These are phyloP conservation scores for Zaprionus bogoriensis DNA, from an alignment of 2,888 invertebrate genomes.

Conservation along the genomic window DNA sequence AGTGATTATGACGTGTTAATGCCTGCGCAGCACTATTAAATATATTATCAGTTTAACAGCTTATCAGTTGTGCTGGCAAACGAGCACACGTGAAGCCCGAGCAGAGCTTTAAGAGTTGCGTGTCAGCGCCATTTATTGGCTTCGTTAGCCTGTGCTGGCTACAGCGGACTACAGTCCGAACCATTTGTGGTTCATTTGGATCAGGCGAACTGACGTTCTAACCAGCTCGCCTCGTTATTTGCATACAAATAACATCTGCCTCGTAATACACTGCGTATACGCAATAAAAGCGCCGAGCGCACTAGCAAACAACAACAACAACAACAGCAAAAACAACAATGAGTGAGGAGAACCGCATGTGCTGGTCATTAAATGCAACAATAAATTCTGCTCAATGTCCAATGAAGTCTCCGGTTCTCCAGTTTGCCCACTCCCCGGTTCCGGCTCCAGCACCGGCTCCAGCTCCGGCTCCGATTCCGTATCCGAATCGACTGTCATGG, in stretches of 20 bases:
- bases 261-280: conserved; percentile 66
- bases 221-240: conserved; percentile 34
- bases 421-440: neutral
- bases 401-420: neutral
- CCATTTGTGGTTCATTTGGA: conserved; percentile 51
- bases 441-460: neutral
- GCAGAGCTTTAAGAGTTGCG: conserved; percentile 20
- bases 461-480: conserved; percentile 8
- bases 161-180: too few relatives aligned
- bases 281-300: conserved; percentile 58
- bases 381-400: conserved; percentile 53
- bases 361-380: conserved; percentile 69
- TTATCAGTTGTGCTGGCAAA: neutral
- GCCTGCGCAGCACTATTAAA: conserved; percentile 47
- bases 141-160: too few relatives aligned
- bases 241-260: conserved; percentile 48
- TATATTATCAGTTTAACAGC: conserved; percentile 12
- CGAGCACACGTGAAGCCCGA: conserved; percentile 5
- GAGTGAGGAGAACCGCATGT: conserved; percentile 55
- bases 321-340: conserved; percentile 28
- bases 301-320: conserved; percentile 25
- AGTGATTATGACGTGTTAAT: conserved; percentile 56
- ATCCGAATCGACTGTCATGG: conserved; percentile 48
- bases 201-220: conserved; percentile 15
- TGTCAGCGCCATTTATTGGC: conserved; percentile 51